Percentiles rank a stretch among this genome's conserved stretches.
These are phyloP conservation scores for Tenrec ecaudatus DNA, from an alignment of 2,113 vertebrate species.

Conservation along the genomic window DNA sequence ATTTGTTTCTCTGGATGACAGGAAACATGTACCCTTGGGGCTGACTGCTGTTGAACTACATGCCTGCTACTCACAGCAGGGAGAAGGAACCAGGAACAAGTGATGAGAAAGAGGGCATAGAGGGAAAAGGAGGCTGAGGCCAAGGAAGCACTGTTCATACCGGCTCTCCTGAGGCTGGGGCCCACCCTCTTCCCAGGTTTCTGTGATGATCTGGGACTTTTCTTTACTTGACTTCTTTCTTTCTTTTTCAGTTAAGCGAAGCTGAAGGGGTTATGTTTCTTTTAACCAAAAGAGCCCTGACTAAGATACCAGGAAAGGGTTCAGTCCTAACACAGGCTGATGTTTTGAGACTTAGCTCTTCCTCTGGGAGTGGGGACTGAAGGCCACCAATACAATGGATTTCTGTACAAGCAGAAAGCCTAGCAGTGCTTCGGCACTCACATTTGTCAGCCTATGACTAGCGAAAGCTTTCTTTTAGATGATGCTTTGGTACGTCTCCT, in stretches of 20 bases:
- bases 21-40: background rate
- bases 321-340: background rate
- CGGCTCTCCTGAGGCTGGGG: background rate
- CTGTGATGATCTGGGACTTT: background rate
- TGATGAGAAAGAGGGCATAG: background rate
- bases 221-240: background rate
- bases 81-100: background rate
- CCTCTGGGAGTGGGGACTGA: background rate
- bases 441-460: background rate
- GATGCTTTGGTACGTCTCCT: background rate
- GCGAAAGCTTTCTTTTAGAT: background rate
- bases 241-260: background rate
- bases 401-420: conserved; percentile 23
- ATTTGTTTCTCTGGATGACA: conserved; percentile 3
- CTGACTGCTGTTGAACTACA: background rate
- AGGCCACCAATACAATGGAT: background rate
- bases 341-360: background rate
- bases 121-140: fast-evolving
- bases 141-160: background rate
- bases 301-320: background rate
- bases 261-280: conserved; percentile 5
- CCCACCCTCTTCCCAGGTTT: background rate
- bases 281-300: background rate
- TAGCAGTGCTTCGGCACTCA: background rate
- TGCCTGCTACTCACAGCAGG: background rate